Base-by-base conservation (phyloP, 2,888 invertebrate genomes). In the Cantharis rufa region DNA sequence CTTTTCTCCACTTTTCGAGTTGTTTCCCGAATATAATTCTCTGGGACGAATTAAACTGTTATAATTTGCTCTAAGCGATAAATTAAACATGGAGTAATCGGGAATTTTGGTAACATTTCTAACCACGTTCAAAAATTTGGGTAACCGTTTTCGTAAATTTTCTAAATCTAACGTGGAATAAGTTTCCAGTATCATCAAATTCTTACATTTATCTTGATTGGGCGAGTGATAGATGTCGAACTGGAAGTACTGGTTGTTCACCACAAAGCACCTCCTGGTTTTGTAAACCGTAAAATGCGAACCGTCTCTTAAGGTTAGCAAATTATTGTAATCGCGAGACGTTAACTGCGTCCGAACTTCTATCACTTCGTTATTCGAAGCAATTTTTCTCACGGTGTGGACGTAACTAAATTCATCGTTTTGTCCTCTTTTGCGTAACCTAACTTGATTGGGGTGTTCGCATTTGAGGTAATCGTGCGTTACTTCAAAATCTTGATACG, bases 171-270 rank as follows among this genome's bases (percentile, higher is more conserved):
- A 90, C 10, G 97, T 96, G 72, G 98, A 97, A 88, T 98, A 98
- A 0, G 98, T 98, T 89, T 98, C 98, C 81, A 98, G 90, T 21
- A 98, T 90, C 84, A 98, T 93, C 82, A 98, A 89, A 11, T 96
- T 97, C 82, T 94, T 93, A 89, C 98, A 96, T 95, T 96, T 94
- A 81, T 96, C 95, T 91, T 97, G 97, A 81, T 94, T 94, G 3
- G 97, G 97, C 86, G 96, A 94, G 87, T 94, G 92, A 88, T 98
- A 99, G 81, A 98, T 95, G 88, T 99, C 98, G 89, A 99, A 89
- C 90, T 98, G 98, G 89, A 97, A 99, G 91, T 99, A 99, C 91
- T 98, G 97, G 89, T 98, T 97, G 89, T 98, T 96, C 89, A 96
- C 95, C 74, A 98, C 93, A 89, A 99, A 99, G 88, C 98, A 98